Base-by-base conservation (phyloP, 2,888 invertebrate species). In the Metellina segmentata region DNA sequence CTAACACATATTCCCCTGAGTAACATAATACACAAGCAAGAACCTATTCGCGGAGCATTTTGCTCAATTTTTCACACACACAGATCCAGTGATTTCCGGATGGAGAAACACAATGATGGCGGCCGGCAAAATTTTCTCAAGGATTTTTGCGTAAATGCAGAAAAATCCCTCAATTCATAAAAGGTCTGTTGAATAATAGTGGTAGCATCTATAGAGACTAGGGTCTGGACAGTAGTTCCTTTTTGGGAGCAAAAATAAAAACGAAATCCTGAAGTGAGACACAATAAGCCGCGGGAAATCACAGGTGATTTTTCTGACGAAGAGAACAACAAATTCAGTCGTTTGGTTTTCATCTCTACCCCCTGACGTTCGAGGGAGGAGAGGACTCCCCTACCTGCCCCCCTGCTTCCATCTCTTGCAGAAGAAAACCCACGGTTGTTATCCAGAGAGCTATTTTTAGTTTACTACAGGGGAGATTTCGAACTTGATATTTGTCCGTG, bases 251-350 rank as follows among this genome's bases (percentile, higher is more conserved):
- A 71, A 86, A 86, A 82, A 87, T 86, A 86, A 87, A 86, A 87
- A 82, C 69, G 61, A 75, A 83, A 89, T 75, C 75, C 34, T 16
- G 20, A 75, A n/a, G 79, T 19, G 74, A 53, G 52, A 69, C 81
- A 85, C 83, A 86, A 91, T 75, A 52, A 53, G n/a, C 74, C 81
- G 75, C 91, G 86, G 91, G 91, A 91, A 91, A 86, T 91, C 91
- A 91, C 91, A 91, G 91, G 91, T 91, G 91, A 91, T 91, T 91
- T 90, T 91, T 86, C 82, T 81, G 91, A 49, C 52, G 70, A 91
- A 82, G 91, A 91, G 91, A 82, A 91, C 91, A 91, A 91, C 91
- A 91, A 91, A 86, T 86, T 86, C 86, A 52, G 86, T 86, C 69
- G 90, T 82, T 85, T 86, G 90, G 90, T 90, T 89, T 20, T 61